These are phyloP conservation scores for Synaphobranchus kaupii DNA, from an alignment of 2,797 vertebrate genomes.

Conservation along the genomic window DNA sequence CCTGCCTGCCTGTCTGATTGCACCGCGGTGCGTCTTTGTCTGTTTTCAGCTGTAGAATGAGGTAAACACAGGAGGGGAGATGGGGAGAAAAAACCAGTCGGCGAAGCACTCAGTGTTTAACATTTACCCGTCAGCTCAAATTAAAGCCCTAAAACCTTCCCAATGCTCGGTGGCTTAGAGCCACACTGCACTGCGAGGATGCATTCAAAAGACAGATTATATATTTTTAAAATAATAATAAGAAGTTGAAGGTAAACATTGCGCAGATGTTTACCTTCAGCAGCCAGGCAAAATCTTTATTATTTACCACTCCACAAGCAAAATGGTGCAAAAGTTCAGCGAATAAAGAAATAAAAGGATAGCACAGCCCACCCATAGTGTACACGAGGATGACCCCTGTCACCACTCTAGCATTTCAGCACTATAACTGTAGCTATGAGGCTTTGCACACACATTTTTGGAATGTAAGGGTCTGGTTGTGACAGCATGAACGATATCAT, in stretches of 20 bases:
- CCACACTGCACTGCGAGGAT: background rate
- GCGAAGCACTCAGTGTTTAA: background rate
- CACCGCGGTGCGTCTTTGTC: background rate
- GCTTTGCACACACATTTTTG: background rate
- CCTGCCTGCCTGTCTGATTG: background rate
- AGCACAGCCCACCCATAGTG: no score
- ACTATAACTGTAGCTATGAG: background rate
- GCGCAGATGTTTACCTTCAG: no score
- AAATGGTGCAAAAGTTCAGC: no score
- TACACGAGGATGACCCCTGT: background rate
- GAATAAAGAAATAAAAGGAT: no score
- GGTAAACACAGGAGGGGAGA: background rate
- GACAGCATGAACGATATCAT: background rate
- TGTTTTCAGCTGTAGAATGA: background rate
- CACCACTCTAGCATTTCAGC: background rate
- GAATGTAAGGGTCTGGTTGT: background rate
- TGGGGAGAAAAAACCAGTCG: background rate
- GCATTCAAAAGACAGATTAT: background rate
- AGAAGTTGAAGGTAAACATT: background rate
- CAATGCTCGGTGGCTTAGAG: background rate
- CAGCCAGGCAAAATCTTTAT: no score
- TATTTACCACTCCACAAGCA: no score
- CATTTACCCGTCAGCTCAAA: conserved; percentile 5
- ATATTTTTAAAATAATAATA: background rate
- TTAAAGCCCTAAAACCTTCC: background rate